phyloP scores from a whole-genome alignment of 2,888 invertebrate species.

The Cephus sareptanus region DNA sequence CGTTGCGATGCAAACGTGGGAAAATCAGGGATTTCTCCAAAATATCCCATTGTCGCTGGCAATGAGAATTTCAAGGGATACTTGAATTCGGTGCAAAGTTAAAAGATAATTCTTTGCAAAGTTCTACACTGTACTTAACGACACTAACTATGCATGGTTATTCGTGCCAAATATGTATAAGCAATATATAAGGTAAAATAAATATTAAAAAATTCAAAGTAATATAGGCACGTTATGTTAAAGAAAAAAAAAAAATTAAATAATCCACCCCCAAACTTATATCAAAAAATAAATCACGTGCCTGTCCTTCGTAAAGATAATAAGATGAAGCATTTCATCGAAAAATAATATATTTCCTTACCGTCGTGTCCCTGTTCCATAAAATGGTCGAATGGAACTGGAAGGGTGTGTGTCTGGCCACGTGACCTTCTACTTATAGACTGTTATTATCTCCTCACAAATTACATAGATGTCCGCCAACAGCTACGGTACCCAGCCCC shows the following conservation, averaged over 20 bases:
- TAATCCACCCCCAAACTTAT: not conserved
- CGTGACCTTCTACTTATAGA: conserved; percentile 10
- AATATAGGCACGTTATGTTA: not conserved
- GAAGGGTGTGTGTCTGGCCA: not conserved
- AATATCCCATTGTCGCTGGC: not conserved
- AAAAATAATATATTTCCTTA: not conserved
- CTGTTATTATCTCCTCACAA: conserved; percentile 48
- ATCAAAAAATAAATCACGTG: not conserved
- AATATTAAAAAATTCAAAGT: not conserved
- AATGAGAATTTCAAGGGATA: not conserved
- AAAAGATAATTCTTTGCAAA: no score
- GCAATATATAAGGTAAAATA: not conserved
- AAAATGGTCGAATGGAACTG: not conserved
- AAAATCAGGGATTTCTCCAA: not conserved
- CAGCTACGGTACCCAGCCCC: conserved; percentile 33
- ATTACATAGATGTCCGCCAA: conserved; percentile 34
- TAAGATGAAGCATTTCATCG: not conserved
- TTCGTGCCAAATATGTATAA: no score
- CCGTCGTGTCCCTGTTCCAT: not conserved
- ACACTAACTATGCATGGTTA: no score
- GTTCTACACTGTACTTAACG: no score
- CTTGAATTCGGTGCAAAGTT: not conserved
- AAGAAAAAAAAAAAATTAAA: not conserved
- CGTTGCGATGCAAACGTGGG: not conserved
- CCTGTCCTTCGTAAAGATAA: not conserved